phyloP scores from a whole-genome alignment of 2,113 vertebrate species.

The Sisor rabdophorus region DNA sequence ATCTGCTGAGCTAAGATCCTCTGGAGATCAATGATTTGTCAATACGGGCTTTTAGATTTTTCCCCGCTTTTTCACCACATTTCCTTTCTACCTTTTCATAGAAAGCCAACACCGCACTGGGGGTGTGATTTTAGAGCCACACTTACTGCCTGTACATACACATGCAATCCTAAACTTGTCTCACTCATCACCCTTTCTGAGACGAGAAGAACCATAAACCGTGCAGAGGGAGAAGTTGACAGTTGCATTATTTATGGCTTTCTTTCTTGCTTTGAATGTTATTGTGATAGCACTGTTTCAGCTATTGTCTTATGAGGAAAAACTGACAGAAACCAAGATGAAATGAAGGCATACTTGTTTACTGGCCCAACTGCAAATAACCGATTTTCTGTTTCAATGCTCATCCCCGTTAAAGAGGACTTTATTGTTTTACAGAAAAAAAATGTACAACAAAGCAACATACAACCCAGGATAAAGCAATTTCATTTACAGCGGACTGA shows the following conservation, averaged over 20 bases:
- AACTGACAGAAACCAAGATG: slow-evolving; percentile 13
- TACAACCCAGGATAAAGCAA: slow-evolving; percentile 37
- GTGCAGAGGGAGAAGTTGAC: slow-evolving; percentile 42
- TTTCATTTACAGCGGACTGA: too few species aligned
- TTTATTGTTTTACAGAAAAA: slow-evolving; percentile 32
- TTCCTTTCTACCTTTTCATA: slow-evolving; percentile 1
- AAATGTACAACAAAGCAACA: slow-evolving; percentile 30
- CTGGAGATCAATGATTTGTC: slow-evolving; percentile 14
- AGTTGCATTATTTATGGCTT: slow-evolving; percentile 54
- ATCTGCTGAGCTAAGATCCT: slow-evolving; percentile 33
- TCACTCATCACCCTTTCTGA: slow-evolving; percentile 20
- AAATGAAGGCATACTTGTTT: slow-evolving; percentile 31
- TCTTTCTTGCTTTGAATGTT: slow-evolving; percentile 55
- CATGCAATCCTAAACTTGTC: slow-evolving; percentile 1
- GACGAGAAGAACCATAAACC: slow-evolving; percentile 48
- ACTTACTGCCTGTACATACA: not conserved
- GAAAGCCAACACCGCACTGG: slow-evolving; percentile 12
- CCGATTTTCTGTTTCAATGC: slow-evolving; percentile 48
- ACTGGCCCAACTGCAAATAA: slow-evolving; percentile 48
- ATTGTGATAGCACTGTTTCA: slow-evolving; percentile 51
- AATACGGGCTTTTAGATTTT: not conserved
- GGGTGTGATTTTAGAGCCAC: not conserved
- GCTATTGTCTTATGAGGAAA: slow-evolving; percentile 32
- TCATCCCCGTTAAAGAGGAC: slow-evolving; percentile 31
- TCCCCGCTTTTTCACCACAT: not conserved